Evolutionary conservation across 2,888 invertebrate genomes (phyloP).

Genomic region (Spilosoma lubricipeda): DNA sequence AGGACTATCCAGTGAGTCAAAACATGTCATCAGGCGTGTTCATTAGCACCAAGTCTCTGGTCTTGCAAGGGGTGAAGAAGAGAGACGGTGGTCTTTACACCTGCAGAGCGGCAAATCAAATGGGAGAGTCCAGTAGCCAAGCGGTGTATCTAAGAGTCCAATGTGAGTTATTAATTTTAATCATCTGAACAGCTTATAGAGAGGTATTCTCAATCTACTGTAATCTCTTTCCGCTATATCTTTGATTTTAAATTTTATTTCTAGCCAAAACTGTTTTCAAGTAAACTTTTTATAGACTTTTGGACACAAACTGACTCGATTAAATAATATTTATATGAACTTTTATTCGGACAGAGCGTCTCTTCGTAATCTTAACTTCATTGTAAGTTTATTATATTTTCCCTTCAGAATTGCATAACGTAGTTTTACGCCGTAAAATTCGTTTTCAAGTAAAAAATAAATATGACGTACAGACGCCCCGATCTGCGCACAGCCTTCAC

Average conservation of each 20-base stretch:
- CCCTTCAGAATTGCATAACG: not conserved
- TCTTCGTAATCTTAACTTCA: not conserved
- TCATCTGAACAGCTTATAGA: not conserved
- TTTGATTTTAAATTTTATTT: too few relatives aligned
- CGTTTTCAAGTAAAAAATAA: not conserved
- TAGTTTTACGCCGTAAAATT: not conserved
- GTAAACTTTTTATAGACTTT: too few relatives aligned
- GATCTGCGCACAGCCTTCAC: slow-evolving; percentile 90
- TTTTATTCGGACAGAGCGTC: not conserved
- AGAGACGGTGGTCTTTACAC: slow-evolving; percentile 93
- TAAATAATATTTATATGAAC: too few relatives aligned
- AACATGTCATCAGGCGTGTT: slow-evolving; percentile 94
- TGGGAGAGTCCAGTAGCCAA: slow-evolving; percentile 92
- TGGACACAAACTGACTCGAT: not conserved
- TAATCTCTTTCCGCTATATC: not conserved
- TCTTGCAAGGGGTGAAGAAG: slow-evolving; percentile 92
- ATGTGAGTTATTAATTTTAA: slow-evolving; percentile 89
- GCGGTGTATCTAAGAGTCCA: slow-evolving; percentile 92
- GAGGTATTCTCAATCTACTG: not conserved
- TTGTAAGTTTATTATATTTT: not conserved
- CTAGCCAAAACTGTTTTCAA: too few relatives aligned
- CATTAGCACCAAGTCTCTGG: slow-evolving; percentile 95
- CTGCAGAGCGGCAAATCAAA: slow-evolving; percentile 93
- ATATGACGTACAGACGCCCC: slow-evolving; percentile 89
- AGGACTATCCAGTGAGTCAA: slow-evolving; percentile 92